phyloP scores from a whole-genome alignment of 1,140 invertebrate species.

The Leptinotarsa texana region DNA sequence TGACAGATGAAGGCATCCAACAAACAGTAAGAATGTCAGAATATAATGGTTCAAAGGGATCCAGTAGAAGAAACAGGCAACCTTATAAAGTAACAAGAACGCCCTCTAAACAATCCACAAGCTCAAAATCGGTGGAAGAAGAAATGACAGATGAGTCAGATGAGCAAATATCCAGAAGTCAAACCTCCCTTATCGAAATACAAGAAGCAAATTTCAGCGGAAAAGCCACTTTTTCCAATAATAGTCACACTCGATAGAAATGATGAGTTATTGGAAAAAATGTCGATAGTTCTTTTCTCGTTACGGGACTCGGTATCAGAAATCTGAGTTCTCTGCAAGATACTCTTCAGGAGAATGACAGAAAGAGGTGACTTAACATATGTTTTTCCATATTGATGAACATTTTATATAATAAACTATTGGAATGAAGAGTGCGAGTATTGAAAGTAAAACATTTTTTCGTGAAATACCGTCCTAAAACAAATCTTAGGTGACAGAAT shows the following conservation, averaged over 20 bases:
- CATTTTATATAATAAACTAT: too few relatives aligned
- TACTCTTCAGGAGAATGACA: conserved; percentile 19
- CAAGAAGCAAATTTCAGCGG: neutral
- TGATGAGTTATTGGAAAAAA: conserved; percentile 9
- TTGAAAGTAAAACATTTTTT: too few relatives aligned
- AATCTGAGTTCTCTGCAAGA: conserved; percentile 39
- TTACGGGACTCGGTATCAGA: conserved; percentile 43
- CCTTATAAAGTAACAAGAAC: neutral
- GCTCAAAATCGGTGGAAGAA: neutral
- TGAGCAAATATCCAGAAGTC: neutral
- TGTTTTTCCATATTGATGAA: too few relatives aligned
- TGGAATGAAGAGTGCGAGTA: too few relatives aligned
- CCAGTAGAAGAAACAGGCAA: neutral
- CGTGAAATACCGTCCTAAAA: too few relatives aligned
- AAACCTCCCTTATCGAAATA: neutral
- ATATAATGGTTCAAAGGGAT: neutral
- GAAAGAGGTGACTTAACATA: neutral
- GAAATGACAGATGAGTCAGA: neutral
- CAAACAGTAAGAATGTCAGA: neutral
- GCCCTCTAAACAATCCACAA: neutral
- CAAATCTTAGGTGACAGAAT: too few relatives aligned
- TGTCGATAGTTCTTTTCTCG: conserved; percentile 34
- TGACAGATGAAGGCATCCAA: too few relatives aligned
- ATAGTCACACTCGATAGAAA: neutral
- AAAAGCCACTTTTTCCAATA: conserved; percentile 9